Base-by-base conservation (phyloP, 2,113 vertebrate genomes). In the Antechinus flavipes region DNA sequence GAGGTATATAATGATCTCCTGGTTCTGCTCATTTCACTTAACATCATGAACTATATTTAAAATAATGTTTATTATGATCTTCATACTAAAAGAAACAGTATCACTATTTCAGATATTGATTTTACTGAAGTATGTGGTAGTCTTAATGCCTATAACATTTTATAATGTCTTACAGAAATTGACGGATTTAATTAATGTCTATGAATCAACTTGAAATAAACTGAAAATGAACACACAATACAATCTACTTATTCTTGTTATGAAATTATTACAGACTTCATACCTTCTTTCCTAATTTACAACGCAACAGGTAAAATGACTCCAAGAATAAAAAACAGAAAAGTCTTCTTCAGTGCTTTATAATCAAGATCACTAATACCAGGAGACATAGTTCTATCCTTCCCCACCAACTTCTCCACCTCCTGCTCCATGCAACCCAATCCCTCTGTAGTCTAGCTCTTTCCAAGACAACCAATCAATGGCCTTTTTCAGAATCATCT, bases 131-230 rank as follows among this genome's bases (percentile, higher is more conserved):
- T 50, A 93, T 90, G 68, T 90, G 50, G 90, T 96, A 96, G 49
- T 92, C 90, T 58, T 93, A 93, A 96, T 94, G 96, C 95, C 94
- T 52, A 90, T 94, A 97, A 91, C n/a, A 97, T 94, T 97, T 96
- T 96, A 97, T 53, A 97, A 92, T 68, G 61, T 96, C 42, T 92
- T 97, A 92, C 2, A 96, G 90, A 97, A 95, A 96, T 92, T 96
- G 91, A 96, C 93, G 68, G 84, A 25, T 91, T 95, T 97, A 97
- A 96, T 97, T 97, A 94, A 97, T 91, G 90, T 94, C 55, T 54
- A 95, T 2, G 22, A 91, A 95, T 95, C 95, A 97, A 97, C 96
- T 61, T 95, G 58, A 96, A 96, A 54, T 50, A 97, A 91, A 95
- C 12, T 96, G 94, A 93, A 96, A 97, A 97, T 95, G 93, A 97